Base-by-base conservation (phyloP, 2,113 vertebrate genomes). In the Catharus bicknelli region DNA sequence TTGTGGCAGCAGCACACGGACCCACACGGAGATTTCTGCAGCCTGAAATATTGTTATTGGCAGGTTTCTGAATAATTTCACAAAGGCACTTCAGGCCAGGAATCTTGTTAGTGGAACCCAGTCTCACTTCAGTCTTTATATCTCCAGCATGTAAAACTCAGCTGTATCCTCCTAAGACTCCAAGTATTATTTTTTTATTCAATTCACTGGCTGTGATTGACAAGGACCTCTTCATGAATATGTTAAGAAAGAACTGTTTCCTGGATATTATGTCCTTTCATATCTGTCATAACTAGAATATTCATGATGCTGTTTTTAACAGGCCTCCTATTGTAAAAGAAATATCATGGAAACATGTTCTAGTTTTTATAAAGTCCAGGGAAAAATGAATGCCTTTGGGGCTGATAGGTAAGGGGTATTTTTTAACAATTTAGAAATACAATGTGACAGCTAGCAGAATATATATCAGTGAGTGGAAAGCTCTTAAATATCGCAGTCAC, bases 221-320 rank as follows among this genome's bases (percentile, higher is more conserved):
- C 93, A 94, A 84, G 86, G 84, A 92, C 72, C 92, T 95, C 83
- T 94, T 97, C 67, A 94, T 91, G 88, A 95, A 90, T 95, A 91
- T 94, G 78, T 88, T 95, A 92, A 72, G 74, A 86, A 83, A 81
- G 82, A 64, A 64, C 66, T 85, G 70, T 88, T 96, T 96, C 81
- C 88, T 95, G 66, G 94, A 93, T 96, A 94, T 95, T 95, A 89
- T 97, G 93, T 95, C 88, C 90, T 96, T 97, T 97, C 83, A 95
- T 96, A 97, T 96, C 93, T 96, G 80, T 84, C 92, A 90, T 90
- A 96, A 80, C 85, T 97, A 93, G 93, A 97, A 97, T 97, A 97
- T 96, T 96, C 93, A 96, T 96, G 91, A 86, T 93, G 91, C 82
- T 94, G 88, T 97, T 97, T 95, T 96, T 92, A 95, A 95, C 64